Percentiles rank a stretch among this genome's conserved stretches.
These are phyloP conservation scores for Tetraneura akinire DNA, from an alignment of 1,140 invertebrate genomes.

Conservation along the genomic window DNA sequence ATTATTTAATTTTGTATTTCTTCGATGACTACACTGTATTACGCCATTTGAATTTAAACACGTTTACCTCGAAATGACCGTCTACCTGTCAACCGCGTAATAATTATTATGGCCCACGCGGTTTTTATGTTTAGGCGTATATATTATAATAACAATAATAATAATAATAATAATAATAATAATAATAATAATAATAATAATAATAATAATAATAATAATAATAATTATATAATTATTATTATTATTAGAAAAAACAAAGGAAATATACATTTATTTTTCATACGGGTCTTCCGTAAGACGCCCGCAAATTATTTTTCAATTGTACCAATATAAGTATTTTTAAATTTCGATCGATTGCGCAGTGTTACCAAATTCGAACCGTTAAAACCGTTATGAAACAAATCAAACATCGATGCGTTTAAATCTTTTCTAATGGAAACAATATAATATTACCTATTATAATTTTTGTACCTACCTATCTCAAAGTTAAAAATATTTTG, in stretches of 20 bases:
- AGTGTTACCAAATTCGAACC: neutral
- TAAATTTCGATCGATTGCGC: no score
- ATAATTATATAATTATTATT: no score
- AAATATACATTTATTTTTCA: neutral
- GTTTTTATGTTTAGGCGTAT: neutral
- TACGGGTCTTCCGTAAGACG: constrained; percentile 2
- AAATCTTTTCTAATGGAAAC: no score
- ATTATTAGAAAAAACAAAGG: constrained; percentile 34
- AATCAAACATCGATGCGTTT: neutral
- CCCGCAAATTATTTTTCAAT: neutral
- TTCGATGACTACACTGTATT: neutral
- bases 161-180: no score
- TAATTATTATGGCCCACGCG: constrained; percentile 19
- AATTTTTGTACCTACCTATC: no score
- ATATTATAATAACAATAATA: no score
- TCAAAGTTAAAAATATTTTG: no score
- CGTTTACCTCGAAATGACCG: constrained; percentile 18
- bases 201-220: no score
- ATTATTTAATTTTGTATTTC: no score
- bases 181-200: no score
- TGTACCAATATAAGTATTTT: neutral
- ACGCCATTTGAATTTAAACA: neutral
- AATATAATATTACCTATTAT: no score
- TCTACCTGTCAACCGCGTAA: constrained; percentile 18
- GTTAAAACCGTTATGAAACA: no score